Evolutionary conservation across 35 echinoderm and acorn worm species (phyloP), one percentile per base, ranked within the genome.

Genomic region (Holothuria glaberrima): DNA sequence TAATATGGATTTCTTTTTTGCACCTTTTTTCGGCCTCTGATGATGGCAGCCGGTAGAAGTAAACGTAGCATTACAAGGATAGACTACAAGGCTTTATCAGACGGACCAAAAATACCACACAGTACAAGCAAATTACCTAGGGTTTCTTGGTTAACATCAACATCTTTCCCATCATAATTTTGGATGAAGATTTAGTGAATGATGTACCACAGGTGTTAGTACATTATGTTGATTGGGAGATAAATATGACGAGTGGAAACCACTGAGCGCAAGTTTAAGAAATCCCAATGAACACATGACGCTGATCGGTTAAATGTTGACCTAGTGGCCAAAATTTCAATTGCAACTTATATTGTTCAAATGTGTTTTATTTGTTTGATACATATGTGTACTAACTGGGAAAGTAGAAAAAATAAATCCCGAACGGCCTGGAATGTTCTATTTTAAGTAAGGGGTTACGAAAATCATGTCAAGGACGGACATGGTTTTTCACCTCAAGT

Each of bases 221-320:
- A 16, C 80, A 91, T 60, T 86, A 86, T 75, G 71, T 91, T 61
- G 90, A 45, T 41, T 91, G 80, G 90, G 31, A 27, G 70, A 91
- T 12, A 69, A 91, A 71, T 91, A 91, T 25, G 63, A 91, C 30
- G 90, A 91, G 48, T 91, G 90, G 90, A 86, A 80, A 86, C 65
- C 63, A 57, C 35, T 73, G 28, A 34, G 50, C 21, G 79, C 73
- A 12, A 58, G 86, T 7, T 48, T 91, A 17, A 73, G 22, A 41
- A 86, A 86, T 82, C 81, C 90, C 21, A 62, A 91, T n/a, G 18
- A 91, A 58, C 86, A 88, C 48, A n/a, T n/a, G n/a, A n/a, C n/a
- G n/a, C n/a, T n/a, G n/a, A n/a, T n/a, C n/a, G n/a, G n/a, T n/a
- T n/a, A n/a, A n/a, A n/a, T n/a, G n/a, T n/a, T n/a, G n/a, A n/a